Conservation (phyloP, 2,797 vertebrate genomes). For the Amblyopsis hoosieri region DNA sequence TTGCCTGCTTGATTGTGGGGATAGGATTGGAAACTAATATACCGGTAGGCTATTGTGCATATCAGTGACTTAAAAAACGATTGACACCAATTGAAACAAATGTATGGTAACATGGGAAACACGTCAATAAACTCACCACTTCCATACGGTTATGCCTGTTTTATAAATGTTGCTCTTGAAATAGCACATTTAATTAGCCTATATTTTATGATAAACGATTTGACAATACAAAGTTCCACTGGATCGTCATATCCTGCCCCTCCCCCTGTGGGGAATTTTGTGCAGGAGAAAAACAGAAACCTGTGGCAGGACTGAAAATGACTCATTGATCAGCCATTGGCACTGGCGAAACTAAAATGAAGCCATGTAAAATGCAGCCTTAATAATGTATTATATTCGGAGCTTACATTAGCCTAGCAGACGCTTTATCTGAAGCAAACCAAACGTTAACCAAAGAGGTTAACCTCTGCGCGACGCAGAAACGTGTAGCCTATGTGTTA, state of each 20-base stretch:
- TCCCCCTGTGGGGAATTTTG: neutral
- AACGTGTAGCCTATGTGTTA: too few relatives aligned
- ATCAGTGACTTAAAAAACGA: slow-evolving; percentile 68
- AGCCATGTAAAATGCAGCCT: too few relatives aligned
- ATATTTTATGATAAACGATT: too few relatives aligned
- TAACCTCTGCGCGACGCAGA: too few relatives aligned
- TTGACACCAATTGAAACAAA: slow-evolving; percentile 69
- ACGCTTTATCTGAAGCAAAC: too few relatives aligned
- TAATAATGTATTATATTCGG: too few relatives aligned
- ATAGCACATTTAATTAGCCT: neutral
- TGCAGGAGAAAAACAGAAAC: slow-evolving; percentile 28
- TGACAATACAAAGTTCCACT: neutral
- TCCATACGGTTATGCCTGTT: slow-evolving; percentile 68
- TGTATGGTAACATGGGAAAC: slow-evolving; percentile 81
- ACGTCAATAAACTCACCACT: slow-evolving; percentile 99
- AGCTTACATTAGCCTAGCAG: too few relatives aligned
- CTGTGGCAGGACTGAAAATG: neutral
- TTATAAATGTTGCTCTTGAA: neutral
- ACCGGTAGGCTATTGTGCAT: slow-evolving; percentile 49
- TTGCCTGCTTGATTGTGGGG: slow-evolving; percentile 86
- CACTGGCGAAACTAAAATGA: too few relatives aligned
- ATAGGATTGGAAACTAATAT: slow-evolving; percentile 66
- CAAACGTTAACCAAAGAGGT: too few relatives aligned
- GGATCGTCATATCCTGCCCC: neutral
- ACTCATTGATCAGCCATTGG: slow-evolving; percentile 45